These are phyloP conservation scores for Garra rufa DNA, from an alignment of 2,113 vertebrate species.

Conservation along the genomic window DNA sequence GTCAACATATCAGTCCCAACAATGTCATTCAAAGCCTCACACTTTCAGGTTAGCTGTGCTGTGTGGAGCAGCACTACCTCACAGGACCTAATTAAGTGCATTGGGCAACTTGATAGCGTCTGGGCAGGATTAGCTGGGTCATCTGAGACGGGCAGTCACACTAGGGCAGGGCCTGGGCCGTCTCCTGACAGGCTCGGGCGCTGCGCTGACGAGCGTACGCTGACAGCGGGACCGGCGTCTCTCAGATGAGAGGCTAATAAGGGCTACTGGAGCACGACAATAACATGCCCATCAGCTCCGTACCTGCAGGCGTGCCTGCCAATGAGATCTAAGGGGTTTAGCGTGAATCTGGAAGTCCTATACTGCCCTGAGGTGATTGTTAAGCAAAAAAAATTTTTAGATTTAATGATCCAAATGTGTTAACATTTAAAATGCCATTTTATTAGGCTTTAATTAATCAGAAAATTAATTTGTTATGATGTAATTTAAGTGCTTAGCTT, in stretches of 20 bases:
- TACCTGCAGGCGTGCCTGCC: slow-evolving; percentile 9
- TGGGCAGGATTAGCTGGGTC: slow-evolving; percentile 83
- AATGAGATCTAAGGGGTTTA: slow-evolving; percentile 9
- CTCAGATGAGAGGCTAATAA: slow-evolving; percentile 42
- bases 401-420: not conserved
- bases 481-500: not conserved
- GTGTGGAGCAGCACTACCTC: slow-evolving; percentile 77
- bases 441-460: not conserved
- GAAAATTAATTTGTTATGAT: not conserved
- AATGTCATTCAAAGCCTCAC: slow-evolving; percentile 62
- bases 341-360: not conserved
- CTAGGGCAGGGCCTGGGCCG: slow-evolving; percentile 49
- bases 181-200: slow-evolving; percentile 37
- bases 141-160: slow-evolving; percentile 73
- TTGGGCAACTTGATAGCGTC: slow-evolving; percentile 84
- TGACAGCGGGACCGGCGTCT: slow-evolving; percentile 46
- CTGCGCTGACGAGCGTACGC: slow-evolving; percentile 17
- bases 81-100: slow-evolving; percentile 85
- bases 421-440: not conserved
- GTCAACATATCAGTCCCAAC: not conserved
- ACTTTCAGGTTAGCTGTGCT: slow-evolving; percentile 71
- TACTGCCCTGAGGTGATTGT: not conserved
- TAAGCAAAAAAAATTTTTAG: not conserved
- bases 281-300: slow-evolving; percentile 15
- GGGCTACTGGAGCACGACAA: slow-evolving; percentile 23